Evolutionary conservation across 2,797 vertebrate species (phyloP).

Genomic region (Malurus leucopterus): DNA sequence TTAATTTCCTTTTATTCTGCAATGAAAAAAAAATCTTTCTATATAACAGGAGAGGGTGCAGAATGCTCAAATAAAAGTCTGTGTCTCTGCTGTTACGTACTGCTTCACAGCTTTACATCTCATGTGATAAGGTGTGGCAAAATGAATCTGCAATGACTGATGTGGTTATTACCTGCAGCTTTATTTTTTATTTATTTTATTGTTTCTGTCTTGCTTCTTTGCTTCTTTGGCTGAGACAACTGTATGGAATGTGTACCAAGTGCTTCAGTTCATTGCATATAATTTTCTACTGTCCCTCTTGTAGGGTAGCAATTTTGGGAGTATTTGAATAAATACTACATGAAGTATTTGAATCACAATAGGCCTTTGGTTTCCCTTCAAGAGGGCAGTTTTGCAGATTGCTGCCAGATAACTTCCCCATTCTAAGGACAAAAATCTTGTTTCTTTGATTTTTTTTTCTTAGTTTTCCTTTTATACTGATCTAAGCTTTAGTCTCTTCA

Average conservation of each 20-base stretch:
- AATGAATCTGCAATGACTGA: background rate
- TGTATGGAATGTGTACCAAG: background rate
- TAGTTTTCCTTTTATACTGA: background rate
- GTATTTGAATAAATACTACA: background rate
- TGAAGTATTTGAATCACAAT: background rate
- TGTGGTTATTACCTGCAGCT: background rate
- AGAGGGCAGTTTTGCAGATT: background rate
- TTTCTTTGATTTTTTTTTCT: background rate
- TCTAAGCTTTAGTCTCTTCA: background rate
- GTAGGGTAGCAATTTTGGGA: background rate
- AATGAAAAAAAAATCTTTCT: background rate
- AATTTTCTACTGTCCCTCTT: background rate
- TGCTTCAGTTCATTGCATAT: background rate
- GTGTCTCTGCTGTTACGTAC: background rate
- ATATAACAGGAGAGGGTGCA: background rate
- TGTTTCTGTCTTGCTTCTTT: background rate
- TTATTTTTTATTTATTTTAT: background rate
- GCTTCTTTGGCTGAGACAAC: background rate
- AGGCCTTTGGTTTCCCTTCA: background rate
- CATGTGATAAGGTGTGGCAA: background rate
- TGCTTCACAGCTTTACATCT: background rate
- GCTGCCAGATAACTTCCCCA: background rate
- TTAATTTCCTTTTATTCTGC: too few species aligned
- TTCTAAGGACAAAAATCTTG: background rate
- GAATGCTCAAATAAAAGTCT: background rate